Base-by-base conservation (phyloP, 2,888 invertebrate genomes). In the Eurytoma californica region DNA sequence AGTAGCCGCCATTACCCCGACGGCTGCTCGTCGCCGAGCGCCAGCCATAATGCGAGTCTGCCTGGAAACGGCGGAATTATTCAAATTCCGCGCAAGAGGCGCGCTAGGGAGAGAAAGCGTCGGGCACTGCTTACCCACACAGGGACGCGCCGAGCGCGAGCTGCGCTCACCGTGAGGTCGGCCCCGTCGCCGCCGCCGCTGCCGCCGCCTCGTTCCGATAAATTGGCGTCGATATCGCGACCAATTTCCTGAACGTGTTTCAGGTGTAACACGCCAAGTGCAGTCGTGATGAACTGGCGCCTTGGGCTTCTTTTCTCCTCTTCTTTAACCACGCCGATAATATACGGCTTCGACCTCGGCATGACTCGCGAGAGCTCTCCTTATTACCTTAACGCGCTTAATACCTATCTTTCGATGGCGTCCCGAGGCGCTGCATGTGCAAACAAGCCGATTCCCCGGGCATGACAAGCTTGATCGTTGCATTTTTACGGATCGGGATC, bases 41-140 rank as follows among this genome's bases (percentile, higher is more conserved):
- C 82, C 83, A 84, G 13, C 24, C 57, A 73, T 72, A 86, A 86
- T 86, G 84, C 84, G 86, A 86, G 86, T 86, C 85, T 84, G 88
- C 88, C 83, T 88, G 85, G 84, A 87, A 88, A 88, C 86, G 88
- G 83, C 83, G 79, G 80, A 88, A 88, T 88, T 88, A 88, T 88
- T 88, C 86, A 88, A 88, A 88, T 88, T 84, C 83, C 72, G 67
- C 82, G 83, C 81, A 83, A 13, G 83, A 82, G 83, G 70, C 82
- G 83, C 81, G 83, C 18, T 83, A 82, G 83, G 70, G 69, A 68
- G 68, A 66, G 77, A 83, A 78, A 80, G 80, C 49, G 28, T 30
- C 30, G 47, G 18, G 39, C 24, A 24, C 39, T 30, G 39, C 39
- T 39, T 39, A 39, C 39, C 39, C 39, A 39, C 39, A 39, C 39